Evolutionary conservation across 2,797 vertebrate genomes (phyloP).

Genomic region (Buphagus erythrorhynchus): DNA sequence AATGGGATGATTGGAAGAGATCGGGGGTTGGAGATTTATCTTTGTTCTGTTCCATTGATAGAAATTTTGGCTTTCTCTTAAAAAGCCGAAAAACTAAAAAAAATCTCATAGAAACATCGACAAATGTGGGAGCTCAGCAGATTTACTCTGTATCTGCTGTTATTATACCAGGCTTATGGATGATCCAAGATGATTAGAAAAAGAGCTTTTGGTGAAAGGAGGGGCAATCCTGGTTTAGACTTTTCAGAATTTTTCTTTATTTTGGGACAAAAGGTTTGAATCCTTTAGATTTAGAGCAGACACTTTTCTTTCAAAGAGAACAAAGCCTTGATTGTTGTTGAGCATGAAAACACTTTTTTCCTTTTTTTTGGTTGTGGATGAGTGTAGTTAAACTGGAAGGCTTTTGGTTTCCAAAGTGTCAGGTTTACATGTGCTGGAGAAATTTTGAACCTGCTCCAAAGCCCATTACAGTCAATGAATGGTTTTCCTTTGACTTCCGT

Average conservation of each 20-base stretch:
- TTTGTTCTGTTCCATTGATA: neutral
- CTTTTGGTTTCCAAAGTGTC: neutral
- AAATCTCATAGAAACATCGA: neutral
- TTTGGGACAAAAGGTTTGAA: neutral
- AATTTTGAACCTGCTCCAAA: constrained; percentile 11
- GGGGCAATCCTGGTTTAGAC: neutral
- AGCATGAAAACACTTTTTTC: neutral
- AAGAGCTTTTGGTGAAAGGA: neutral
- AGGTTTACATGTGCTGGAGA: neutral
- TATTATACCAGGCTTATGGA: neutral
- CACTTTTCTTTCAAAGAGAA: neutral
- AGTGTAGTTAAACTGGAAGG: neutral
- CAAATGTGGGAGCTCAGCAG: neutral
- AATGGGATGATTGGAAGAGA: neutral
- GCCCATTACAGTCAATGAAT: neutral
- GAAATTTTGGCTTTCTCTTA: neutral
- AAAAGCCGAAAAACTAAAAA: neutral
- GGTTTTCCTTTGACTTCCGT: neutral
- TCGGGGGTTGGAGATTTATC: neutral
- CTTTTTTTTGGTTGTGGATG: neutral
- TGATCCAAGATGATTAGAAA: neutral
- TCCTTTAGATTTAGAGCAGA: neutral
- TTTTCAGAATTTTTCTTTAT: neutral
- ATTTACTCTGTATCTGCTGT: neutral
- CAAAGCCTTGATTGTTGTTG: neutral